Evolutionary conservation across 2,113 vertebrate genomes (phyloP).

Genomic region (Hemiscyllium ocellatum): DNA sequence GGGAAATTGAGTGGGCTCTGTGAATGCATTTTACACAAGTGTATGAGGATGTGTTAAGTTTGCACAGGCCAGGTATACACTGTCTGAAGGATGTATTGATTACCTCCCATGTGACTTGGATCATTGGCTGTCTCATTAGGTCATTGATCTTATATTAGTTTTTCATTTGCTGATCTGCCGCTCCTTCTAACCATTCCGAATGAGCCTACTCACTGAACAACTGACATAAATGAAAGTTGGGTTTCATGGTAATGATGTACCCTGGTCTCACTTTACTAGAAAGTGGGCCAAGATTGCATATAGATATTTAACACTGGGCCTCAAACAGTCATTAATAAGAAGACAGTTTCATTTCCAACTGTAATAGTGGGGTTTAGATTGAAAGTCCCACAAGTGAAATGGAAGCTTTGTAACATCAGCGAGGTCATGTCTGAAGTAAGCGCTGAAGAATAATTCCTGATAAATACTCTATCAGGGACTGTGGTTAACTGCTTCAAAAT

Average conservation of each 20-base stretch:
- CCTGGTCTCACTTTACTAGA: background rate
- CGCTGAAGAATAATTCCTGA: background rate
- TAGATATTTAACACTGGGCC: background rate
- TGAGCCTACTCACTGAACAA: background rate
- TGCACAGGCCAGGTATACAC: background rate
- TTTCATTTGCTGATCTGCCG: background rate
- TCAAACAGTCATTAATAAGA: background rate
- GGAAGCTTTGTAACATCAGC: background rate
- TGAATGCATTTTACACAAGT: background rate
- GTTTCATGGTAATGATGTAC: background rate
- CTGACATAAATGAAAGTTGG: background rate
- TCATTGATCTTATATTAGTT: background rate
- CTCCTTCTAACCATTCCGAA: background rate
- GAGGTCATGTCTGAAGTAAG: background rate
- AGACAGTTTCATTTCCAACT: background rate
- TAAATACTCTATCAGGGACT: background rate
- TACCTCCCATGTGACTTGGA: background rate
- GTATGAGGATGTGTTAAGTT: background rate
- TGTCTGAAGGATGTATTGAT: background rate
- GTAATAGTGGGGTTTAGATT: background rate
- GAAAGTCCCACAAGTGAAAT: background rate
- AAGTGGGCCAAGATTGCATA: background rate
- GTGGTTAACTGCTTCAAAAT: background rate
- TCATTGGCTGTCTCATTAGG: background rate
- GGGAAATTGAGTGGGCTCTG: too few relatives aligned